Evolutionary conservation across 2,113 vertebrate species (phyloP), one percentile per base, ranked within the genome.

Genomic region (Girardinichthys multiradiatus): DNA sequence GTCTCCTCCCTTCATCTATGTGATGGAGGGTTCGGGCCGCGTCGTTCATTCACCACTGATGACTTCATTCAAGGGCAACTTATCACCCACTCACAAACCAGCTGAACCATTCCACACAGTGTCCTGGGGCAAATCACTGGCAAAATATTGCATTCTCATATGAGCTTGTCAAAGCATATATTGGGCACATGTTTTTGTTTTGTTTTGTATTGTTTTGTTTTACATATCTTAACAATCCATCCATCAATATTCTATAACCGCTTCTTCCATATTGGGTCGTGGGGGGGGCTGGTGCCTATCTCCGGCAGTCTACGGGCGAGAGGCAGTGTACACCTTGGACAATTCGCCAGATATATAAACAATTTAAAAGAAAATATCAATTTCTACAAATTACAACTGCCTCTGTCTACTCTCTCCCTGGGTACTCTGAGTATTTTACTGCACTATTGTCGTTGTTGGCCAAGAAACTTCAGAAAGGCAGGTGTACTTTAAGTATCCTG

Each of bases 61-160:
- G 91, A 92, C 89, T 92, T 92, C 89, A 92, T 92, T 92, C 91
- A 91, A 89, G 89, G 89, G 83, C 89, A 88, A 90, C 92, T 91
- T 90, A 93, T 93, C 91, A 91, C 90, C 90, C 88, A 86, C 90
- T 93, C 91, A 89, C 87, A 89, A 85, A 82, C 80, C 83, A 87
- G 88, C 84, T 85, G 89, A 90, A 82, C 87, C 85, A 28, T 86
- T 73, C 78, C 76, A 80, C 86, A 79, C 79, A 65, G 71, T 82
- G 89, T 90, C 90, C 87, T 58, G 71, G 82, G 81, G 85, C 83
- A 79, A 81, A 89, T 89, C 61, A 85, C 86, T 75, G 83, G 84
- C 78, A 42, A 68, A 87, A 79, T 64, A 74, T 64, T 42, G 73
- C 82, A 45, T 48, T 85, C 72, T 67, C 73, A 62, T 65, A 82